Percentiles rank a stretch among this genome's conserved stretches.
phyloP scores from a whole-genome alignment of 2,113 vertebrate species.

The Aplodontia rufa region DNA sequence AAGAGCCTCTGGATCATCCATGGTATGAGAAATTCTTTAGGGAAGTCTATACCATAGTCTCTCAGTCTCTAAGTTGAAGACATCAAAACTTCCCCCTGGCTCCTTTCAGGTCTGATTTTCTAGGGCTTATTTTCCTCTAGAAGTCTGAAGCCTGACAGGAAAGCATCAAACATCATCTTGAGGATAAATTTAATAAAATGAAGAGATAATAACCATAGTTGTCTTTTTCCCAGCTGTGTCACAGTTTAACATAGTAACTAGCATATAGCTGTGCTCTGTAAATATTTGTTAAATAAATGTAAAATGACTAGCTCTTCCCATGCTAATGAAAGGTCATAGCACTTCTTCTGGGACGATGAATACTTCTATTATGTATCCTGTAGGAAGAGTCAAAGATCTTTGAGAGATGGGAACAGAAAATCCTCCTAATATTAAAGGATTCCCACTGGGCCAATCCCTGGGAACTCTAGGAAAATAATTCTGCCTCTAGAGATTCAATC shows the following conservation, averaged over 20 bases:
- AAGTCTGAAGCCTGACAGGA: neutral
- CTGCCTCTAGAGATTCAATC: neutral
- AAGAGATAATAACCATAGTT: neutral
- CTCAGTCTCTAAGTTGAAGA: neutral
- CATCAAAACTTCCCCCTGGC: neutral
- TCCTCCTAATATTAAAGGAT: slow-evolving; percentile 13
- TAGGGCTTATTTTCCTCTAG: no score
- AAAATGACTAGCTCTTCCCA: slow-evolving; percentile 14
- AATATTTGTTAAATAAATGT: slow-evolving; percentile 18
- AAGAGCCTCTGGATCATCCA: neutral
- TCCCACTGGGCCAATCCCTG: neutral
- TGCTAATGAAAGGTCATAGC: neutral
- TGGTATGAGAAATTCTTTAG: neutral
- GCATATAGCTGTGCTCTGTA: neutral
- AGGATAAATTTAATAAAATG: slow-evolving; percentile 7
- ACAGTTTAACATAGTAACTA: neutral
- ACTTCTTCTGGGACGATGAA: neutral
- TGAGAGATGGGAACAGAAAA: neutral
- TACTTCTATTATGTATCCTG: neutral
- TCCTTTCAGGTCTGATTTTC: neutral
- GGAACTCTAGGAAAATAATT: slow-evolving; percentile 18
- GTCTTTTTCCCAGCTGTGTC: neutral
- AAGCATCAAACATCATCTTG: neutral
- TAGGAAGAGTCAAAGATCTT: neutral
- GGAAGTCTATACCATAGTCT: neutral